phyloP scores from a whole-genome alignment of 1,140 invertebrate genomes.

The Trypoxylus dichotomus region DNA sequence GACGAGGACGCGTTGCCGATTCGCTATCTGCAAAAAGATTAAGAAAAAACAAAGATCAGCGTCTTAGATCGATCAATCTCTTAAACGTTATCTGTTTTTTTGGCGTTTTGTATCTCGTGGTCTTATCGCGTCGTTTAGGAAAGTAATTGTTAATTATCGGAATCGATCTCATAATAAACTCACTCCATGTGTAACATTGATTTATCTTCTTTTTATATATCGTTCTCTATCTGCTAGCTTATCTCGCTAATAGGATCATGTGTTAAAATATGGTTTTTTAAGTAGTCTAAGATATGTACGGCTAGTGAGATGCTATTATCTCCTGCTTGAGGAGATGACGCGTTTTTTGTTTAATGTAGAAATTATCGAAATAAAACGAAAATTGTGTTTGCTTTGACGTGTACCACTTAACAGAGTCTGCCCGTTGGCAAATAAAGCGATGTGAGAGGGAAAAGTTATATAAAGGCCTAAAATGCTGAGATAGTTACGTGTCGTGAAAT shows the following conservation, averaged over 20 bases:
- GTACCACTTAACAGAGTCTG: not conserved
- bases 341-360: not conserved
- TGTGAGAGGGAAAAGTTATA: too few species aligned
- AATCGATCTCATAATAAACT: not conserved
- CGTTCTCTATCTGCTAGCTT: not conserved
- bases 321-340: not conserved
- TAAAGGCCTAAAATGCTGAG: too few species aligned
- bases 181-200: not conserved
- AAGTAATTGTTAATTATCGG: conserved; percentile 4
- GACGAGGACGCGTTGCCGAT: not conserved
- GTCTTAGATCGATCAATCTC: not conserved
- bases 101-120: not conserved
- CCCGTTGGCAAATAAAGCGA: too few species aligned
- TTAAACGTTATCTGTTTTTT: not conserved
- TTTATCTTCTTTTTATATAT: not conserved
- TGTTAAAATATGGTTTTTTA: conserved; percentile 15
- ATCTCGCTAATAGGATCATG: not conserved
- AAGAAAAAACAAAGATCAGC: conserved; percentile 23
- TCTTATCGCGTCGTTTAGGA: not conserved
- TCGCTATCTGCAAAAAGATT: conserved; percentile 15
- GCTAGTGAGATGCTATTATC: not conserved
- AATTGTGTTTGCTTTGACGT: not conserved
- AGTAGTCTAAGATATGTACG: not conserved
- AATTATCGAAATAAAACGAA: not conserved
- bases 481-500: too few species aligned